Evolutionary conservation across 2,113 vertebrate species (phyloP).

Genomic region (Periophthalmodon schlosseri): DNA sequence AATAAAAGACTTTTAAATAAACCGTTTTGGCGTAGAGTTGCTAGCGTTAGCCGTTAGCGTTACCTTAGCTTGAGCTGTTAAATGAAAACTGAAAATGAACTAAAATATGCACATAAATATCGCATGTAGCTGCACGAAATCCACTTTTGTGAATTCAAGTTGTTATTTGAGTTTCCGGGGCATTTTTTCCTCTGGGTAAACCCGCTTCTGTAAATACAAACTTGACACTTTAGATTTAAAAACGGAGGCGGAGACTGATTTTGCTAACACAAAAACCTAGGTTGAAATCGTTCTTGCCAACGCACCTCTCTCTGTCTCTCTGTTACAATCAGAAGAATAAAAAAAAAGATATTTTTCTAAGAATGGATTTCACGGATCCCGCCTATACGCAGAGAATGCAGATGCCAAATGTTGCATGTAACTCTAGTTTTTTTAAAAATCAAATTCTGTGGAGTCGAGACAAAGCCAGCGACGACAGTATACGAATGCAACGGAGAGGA

Average conservation of each 20-base stretch:
- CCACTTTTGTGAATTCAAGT: not conserved
- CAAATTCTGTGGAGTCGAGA: constrained; percentile 37
- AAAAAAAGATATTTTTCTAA: constrained; percentile 75
- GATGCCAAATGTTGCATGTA: constrained; percentile 82
- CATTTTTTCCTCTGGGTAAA: not conserved
- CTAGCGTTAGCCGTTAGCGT: too few relatives aligned
- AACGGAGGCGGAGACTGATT: constrained; percentile 44
- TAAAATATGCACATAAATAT: not conserved
- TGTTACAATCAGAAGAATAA: constrained; percentile 65
- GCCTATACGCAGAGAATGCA: constrained; percentile 50
- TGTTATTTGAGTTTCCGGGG: not conserved
- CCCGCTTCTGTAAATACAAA: constrained; percentile 58
- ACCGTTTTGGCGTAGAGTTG: too few relatives aligned
- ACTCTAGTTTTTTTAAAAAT: constrained; percentile 75
- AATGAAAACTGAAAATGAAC: too few relatives aligned
- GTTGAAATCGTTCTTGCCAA: constrained; percentile 16
- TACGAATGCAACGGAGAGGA: constrained; percentile 4
- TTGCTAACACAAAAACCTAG: constrained; percentile 33
- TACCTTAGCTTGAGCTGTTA: too few relatives aligned
- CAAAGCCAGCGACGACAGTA: constrained; percentile 37
- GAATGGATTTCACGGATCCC: constrained; percentile 55
- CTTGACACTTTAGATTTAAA: constrained; percentile 62
- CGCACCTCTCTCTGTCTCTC: constrained; percentile 53
- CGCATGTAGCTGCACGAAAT: not conserved
- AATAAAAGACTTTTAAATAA: too few relatives aligned